Percentiles rank a stretch among this genome's conserved stretches.
Evolutionary conservation across 1,140 invertebrate species (phyloP).

Genomic region (Plectrocnemia conspersa): DNA sequence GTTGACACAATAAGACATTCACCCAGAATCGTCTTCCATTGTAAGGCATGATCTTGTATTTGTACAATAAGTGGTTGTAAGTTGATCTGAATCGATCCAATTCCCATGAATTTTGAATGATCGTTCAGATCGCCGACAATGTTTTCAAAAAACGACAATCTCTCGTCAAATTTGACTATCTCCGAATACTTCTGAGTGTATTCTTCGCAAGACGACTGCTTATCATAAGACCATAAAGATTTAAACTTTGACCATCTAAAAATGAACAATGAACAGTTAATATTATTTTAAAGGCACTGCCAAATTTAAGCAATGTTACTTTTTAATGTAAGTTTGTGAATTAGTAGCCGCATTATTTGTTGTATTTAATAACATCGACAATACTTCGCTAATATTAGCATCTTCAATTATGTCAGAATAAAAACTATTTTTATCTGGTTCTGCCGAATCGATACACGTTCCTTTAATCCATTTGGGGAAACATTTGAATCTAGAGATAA

Average conservation of each 20-base stretch:
- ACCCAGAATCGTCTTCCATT: constrained; percentile 68
- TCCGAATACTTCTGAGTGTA: constrained; percentile 68
- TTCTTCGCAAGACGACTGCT: constrained; percentile 66
- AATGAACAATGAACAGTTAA: not conserved
- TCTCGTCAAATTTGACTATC: constrained; percentile 73
- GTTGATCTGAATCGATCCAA: constrained; percentile 65
- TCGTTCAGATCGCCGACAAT: constrained; percentile 67
- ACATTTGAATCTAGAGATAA: constrained; percentile 55
- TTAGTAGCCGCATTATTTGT: constrained; percentile 58
- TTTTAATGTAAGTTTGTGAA: constrained; percentile 61
- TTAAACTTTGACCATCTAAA: constrained; percentile 70
- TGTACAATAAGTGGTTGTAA: constrained; percentile 58
- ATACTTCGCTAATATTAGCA: constrained; percentile 61
- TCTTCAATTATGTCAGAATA: constrained; percentile 71
- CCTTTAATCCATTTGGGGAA: constrained; percentile 81
- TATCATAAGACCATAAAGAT: constrained; percentile 78
- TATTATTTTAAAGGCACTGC: not conserved
- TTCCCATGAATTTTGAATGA: constrained; percentile 55
- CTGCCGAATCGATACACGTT: constrained; percentile 60
- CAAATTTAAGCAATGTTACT: constrained; percentile 40
- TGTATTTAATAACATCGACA: constrained; percentile 61
- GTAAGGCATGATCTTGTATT: constrained; percentile 60
- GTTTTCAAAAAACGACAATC: constrained; percentile 75
- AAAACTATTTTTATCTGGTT: constrained; percentile 62
- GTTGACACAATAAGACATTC: constrained; percentile 56